Conservation (phyloP, 1,140 invertebrate species). For the Zaprionus ornatus region DNA sequence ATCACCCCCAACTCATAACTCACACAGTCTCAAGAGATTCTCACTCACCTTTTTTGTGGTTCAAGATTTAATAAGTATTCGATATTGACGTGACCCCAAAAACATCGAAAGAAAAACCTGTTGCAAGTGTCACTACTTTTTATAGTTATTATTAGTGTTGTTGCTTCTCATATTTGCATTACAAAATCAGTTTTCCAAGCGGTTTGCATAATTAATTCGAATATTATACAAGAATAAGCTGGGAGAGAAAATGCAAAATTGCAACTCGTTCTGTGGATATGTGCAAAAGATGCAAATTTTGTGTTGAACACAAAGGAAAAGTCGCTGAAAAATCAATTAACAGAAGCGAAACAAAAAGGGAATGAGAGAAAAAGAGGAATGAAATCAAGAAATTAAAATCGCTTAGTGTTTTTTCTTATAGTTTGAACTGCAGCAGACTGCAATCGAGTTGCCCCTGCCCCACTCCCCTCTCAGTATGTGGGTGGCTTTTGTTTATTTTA, state of each 20-base stretch:
- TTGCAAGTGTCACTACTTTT: conserved; percentile 10
- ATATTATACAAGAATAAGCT: conserved; percentile 25
- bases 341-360: not conserved
- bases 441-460: not conserved
- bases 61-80: not conserved
- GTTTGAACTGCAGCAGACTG: not conserved
- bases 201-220: conserved; percentile 44
- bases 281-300: conserved; percentile 45
- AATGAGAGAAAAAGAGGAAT: not conserved
- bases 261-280: conserved; percentile 26
- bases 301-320: conserved; percentile 21
- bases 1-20: not conserved
- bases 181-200: conserved; percentile 35
- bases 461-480: conserved; percentile 4
- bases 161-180: conserved; percentile 6
- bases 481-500: conserved; percentile 69
- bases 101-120: conserved; percentile 1
- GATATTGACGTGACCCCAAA: conserved; percentile 7
- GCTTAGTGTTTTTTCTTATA: conserved; percentile 14
- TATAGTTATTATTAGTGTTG: not conserved
- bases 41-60: not conserved
- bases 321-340: conserved; percentile 54
- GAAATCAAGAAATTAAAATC: not conserved
- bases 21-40: not conserved
- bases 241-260: conserved; percentile 22